Percentiles rank a stretch among this genome's conserved stretches.
These are phyloP conservation scores for Eublepharis macularius DNA, from an alignment of 2,113 vertebrate genomes.

Conservation along the genomic window DNA sequence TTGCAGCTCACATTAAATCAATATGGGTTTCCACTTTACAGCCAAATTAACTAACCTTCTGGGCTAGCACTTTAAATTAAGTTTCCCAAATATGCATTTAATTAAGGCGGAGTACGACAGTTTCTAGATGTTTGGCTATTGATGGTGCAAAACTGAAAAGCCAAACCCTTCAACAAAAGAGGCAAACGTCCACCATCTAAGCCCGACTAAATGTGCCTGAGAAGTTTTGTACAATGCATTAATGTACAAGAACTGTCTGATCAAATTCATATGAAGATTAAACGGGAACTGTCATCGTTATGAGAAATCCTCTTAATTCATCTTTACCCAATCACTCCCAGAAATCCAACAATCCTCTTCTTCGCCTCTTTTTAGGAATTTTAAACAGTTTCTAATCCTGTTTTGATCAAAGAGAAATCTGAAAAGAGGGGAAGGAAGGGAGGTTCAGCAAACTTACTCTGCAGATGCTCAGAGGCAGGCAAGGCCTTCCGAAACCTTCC, in stretches of 20 bases:
- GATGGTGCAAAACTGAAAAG: constrained; percentile 20
- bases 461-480: too few relatives aligned
- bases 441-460: too few relatives aligned
- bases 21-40: background rate
- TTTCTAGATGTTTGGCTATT: background rate
- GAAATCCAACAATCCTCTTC: too few relatives aligned
- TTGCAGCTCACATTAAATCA: constrained; percentile 8
- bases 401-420: too few relatives aligned
- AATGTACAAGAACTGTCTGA: background rate
- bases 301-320: too few relatives aligned
- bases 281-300: background rate
- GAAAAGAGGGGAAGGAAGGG: too few relatives aligned
- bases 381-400: too few relatives aligned
- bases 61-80: constrained; percentile 24
- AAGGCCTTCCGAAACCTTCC: too few relatives aligned
- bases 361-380: too few relatives aligned
- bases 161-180: background rate
- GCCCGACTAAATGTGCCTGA: constrained; percentile 39
- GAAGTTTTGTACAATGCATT: constrained; percentile 20
- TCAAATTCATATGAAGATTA: constrained; percentile 44
- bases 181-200: background rate
- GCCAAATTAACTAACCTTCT: constrained; percentile 44
- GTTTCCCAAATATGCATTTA: constrained; percentile 38
- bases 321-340: too few relatives aligned
- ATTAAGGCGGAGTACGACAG: constrained; percentile 29